Evolutionary conservation across 1,140 invertebrate genomes (phyloP).

Genomic region (Calephelis virginiensis): DNA sequence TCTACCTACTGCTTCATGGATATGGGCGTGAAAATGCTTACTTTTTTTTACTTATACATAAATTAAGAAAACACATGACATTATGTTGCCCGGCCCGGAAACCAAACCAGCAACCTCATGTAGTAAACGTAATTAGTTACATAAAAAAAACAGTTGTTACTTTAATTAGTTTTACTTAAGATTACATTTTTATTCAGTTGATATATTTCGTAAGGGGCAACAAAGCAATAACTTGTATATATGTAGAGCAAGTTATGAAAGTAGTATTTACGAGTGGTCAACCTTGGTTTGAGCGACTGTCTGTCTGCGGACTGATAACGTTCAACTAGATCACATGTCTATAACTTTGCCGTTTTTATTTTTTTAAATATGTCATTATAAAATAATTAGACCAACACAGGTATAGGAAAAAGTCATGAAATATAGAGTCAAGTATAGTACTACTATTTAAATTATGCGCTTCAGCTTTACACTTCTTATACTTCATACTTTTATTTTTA

Average conservation of each 20-base stretch:
- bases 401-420: no score
- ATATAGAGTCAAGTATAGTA: no score
- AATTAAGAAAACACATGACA: no score
- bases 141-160: not conserved
- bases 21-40: no score
- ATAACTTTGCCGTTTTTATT: not conserved
- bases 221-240: constrained; percentile 34
- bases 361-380: not conserved
- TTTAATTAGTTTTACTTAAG: constrained; percentile 8
- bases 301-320: constrained; percentile 28
- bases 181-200: constrained; percentile 6
- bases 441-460: no score
- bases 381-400: not conserved
- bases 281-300: constrained; percentile 55
- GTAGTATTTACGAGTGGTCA: constrained; percentile 53
- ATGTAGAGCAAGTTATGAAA: constrained; percentile 53
- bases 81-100: no score
- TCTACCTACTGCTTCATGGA: no score
- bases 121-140: not conserved
- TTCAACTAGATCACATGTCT: constrained; percentile 8
- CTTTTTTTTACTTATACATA: no score
- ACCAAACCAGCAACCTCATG: no score
- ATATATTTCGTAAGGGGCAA: constrained; percentile 27
- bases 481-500: no score
- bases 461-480: no score